Evolutionary conservation across 2,888 invertebrate species (phyloP).

Genomic region (Norana najaformis): DNA sequence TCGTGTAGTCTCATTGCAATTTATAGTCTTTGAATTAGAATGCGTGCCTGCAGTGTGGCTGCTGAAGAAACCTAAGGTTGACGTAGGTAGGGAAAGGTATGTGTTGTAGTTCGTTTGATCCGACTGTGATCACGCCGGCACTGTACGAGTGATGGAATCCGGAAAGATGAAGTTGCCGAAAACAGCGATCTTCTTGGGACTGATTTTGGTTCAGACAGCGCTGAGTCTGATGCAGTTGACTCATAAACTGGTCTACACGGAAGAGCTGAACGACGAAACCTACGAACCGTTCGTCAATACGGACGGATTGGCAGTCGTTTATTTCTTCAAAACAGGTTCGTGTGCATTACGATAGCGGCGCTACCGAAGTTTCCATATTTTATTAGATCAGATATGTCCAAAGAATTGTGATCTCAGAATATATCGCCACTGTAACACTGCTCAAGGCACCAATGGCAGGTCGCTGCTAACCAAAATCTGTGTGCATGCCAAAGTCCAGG

Average conservation of each 20-base stretch:
- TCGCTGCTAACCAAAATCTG: no score
- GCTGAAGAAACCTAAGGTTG: background rate
- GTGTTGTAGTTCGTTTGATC: background rate
- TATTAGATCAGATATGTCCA: no score
- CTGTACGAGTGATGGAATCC: background rate
- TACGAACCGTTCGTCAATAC: background rate
- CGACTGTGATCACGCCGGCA: background rate
- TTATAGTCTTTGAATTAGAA: background rate
- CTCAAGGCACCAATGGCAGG: no score
- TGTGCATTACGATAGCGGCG: no score
- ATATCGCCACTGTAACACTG: no score
- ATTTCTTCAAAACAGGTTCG: slow-evolving; percentile 17
- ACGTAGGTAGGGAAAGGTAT: background rate
- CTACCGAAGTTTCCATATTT: no score
- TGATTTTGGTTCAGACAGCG: background rate
- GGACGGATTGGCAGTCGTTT: background rate
- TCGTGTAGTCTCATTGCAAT: background rate
- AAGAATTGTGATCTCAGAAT: no score
- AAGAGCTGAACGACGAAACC: background rate
- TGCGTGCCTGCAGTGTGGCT: background rate
- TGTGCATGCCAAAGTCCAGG: no score
- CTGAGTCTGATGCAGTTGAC: background rate
- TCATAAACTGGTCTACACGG: background rate
- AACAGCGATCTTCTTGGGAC: background rate
- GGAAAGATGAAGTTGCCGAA: background rate